Conservation (phyloP, 2,113 vertebrate genomes). For the Hiodon alosoides region DNA sequence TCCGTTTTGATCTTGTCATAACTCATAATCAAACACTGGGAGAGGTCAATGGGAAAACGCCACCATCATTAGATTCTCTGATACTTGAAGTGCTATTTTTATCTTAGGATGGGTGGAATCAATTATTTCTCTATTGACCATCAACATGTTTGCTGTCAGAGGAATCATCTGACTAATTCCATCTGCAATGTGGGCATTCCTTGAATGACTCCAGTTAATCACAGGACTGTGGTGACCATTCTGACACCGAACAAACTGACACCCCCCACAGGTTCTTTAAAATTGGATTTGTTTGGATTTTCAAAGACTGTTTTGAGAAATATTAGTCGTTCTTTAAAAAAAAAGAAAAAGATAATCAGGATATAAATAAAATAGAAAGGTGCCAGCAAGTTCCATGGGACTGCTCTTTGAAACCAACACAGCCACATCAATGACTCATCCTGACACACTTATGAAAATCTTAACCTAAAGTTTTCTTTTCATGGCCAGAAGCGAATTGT, state of each 20-base stretch:
- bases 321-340: background rate
- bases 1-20: constrained; percentile 44
- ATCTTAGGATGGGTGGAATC: constrained; percentile 48
- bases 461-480: constrained; percentile 6
- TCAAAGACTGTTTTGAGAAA: background rate
- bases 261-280: background rate
- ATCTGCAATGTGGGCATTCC: background rate
- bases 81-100: constrained; percentile 53
- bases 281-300: background rate
- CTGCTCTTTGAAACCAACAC: background rate
- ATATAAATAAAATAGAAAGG: constrained; percentile 2
- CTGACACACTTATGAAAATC: constrained; percentile 15
- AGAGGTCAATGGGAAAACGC: constrained; percentile 57
- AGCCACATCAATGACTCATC: constrained; percentile 2
- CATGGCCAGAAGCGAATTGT: background rate
- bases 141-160: background rate
- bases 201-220: background rate
- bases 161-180: background rate
- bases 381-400: background rate
- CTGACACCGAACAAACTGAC: background rate
- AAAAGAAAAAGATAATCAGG: constrained; percentile 1
- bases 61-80: constrained; percentile 53
- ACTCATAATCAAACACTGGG: constrained; percentile 52
- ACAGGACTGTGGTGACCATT: background rate
- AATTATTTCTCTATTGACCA: constrained; percentile 20